A percentile compares a stretch with the other conserved stretches of the same genome.
phyloP scores from a whole-genome alignment of 2,888 invertebrate genomes.

The Sarcophaga subvicina region DNA sequence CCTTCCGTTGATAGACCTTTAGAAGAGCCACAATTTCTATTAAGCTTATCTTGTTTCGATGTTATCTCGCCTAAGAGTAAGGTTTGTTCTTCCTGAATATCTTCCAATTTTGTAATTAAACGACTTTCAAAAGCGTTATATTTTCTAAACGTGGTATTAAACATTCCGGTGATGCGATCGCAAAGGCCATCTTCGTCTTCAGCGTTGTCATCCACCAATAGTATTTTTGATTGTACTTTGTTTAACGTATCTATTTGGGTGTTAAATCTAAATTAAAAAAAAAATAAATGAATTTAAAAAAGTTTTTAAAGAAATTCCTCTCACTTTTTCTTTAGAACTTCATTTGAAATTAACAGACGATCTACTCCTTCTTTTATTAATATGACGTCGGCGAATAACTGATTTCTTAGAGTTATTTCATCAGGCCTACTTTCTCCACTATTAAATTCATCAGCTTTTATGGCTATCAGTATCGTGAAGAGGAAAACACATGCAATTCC shows the following conservation, averaged over 20 bases:
- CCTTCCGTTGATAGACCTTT: neutral
- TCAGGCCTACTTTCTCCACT: neutral
- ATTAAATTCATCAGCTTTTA: conserved; percentile 2
- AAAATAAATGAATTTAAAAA: too few relatives aligned
- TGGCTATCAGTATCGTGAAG: neutral
- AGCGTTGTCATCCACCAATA: neutral
- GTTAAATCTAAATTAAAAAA: neutral
- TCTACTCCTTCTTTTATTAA: conserved; percentile 51
- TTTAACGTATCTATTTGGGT: neutral
- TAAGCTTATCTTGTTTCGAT: conserved; percentile 11
- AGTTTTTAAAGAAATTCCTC: neutral
- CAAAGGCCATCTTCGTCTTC: conserved; percentile 14
- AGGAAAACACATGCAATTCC: conserved; percentile 13
- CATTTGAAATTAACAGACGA: conserved; percentile 33
- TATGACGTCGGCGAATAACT: conserved; percentile 52
- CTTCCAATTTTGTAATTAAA: conserved; percentile 44
- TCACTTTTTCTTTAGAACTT: conserved; percentile 55
- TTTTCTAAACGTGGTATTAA: conserved; percentile 49
- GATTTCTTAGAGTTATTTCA: conserved; percentile 46
- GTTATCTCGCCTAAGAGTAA: conserved; percentile 42
- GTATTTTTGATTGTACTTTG: neutral
- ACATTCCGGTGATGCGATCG: conserved; percentile 11
- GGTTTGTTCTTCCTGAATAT: conserved; percentile 44
- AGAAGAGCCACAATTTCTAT: conserved; percentile 27
- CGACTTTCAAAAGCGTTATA: conserved; percentile 47